Evolutionary conservation across 2,113 vertebrate genomes (phyloP).

Genomic region (Trematocara variabile): DNA sequence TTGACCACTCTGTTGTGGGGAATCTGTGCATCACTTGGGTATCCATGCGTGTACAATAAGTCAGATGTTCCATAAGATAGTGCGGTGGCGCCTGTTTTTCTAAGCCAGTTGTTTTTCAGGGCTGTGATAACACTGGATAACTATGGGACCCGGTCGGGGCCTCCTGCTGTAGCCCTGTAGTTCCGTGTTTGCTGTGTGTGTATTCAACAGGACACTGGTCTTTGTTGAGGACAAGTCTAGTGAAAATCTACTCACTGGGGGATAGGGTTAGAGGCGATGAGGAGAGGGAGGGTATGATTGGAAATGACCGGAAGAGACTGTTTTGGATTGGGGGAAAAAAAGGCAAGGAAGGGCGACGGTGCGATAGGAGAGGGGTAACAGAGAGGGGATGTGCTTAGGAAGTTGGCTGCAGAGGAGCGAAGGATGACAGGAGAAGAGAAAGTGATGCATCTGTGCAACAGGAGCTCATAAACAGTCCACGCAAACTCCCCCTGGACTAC

Average conservation of each 20-base stretch:
- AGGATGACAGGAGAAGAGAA: neutral
- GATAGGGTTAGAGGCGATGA: neutral
- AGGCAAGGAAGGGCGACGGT: neutral
- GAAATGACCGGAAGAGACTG: neutral
- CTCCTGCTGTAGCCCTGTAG: conserved; percentile 22
- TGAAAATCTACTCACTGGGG: conserved; percentile 54
- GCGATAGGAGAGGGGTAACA: neutral
- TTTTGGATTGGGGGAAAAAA: neutral
- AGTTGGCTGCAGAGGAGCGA: neutral
- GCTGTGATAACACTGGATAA: conserved; percentile 49
- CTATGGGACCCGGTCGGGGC: conserved; percentile 11
- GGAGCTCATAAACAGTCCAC: neutral
- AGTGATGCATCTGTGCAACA: neutral
- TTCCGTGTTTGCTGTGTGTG: conserved; percentile 32
- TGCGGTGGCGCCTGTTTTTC: conserved; percentile 29
- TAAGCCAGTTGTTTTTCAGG: conserved; percentile 47
- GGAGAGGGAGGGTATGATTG: neutral
- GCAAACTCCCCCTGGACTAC: neutral
- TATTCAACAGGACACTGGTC: conserved; percentile 24
- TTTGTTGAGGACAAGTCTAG: conserved; percentile 57
- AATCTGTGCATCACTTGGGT: neutral
- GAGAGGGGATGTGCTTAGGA: neutral
- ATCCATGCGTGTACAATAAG: conserved; percentile 19
- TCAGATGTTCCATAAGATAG: conserved; percentile 53
- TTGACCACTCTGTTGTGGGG: neutral